Evolutionary conservation across 1,140 invertebrate genomes (phyloP), one percentile per base, ranked within the genome.

Genomic region (Halictus rubicundus): DNA sequence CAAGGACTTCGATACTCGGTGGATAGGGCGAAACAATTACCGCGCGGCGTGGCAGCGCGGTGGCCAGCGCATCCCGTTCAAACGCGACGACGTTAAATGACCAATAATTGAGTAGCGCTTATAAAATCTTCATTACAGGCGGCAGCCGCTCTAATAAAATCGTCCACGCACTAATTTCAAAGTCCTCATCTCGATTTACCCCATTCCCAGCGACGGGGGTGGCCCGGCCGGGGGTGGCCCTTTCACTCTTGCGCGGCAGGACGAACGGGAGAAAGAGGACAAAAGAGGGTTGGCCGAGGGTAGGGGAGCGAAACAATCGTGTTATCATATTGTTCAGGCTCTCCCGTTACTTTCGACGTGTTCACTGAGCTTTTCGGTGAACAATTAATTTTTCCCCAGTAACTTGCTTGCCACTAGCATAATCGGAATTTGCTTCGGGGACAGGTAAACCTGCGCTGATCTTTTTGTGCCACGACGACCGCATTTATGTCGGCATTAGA

Each of bases 41-140:
- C 25, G 19, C 3, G 0, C 57, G 32, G 19, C 3, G 0, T 49
- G 32, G 60, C 37, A n/a, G 23, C 14, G 49, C 37, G 49, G 32
- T n/a, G 49, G 59, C 37, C 68, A 52, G 39, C 52, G 57, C 49
- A 12, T 3, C 7, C 42, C 46, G 9, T n/a, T 46, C 63, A 46
- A 42, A 37, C 76, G 42, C 80, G 71, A 87, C 84, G 86, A 89
- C 65, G 84, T 87, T 85, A 83, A 87, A 87, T 79, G 83, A 85
- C 86, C 87, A 87, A 90, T 91, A 90, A 91, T 90, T 87, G 87
- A 89, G 86, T 82, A 69, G 23, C 65, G 83, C 82, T 89, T 89
- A 84, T 91, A 90, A 91, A 91, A 90, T 90, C 88, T 90, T 89
- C 84, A 89, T 91, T 91, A 89, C 87, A 87, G 68, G 71, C 68